Evolutionary conservation across 2,797 vertebrate species (phyloP).

Genomic region (Myotis pilosus): DNA sequence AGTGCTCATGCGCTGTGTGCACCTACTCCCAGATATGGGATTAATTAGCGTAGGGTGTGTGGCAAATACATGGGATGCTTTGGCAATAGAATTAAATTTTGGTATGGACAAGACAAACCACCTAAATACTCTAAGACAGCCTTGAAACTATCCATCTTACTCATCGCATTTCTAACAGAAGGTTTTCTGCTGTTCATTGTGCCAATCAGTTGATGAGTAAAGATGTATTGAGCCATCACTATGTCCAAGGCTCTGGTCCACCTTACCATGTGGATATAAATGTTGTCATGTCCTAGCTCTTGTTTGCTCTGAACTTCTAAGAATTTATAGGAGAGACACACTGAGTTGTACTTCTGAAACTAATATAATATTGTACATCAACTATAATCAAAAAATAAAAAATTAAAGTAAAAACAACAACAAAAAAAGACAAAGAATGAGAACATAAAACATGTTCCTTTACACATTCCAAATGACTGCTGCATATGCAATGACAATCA

Average conservation of each 20-base stretch:
- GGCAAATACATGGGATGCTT: neutral
- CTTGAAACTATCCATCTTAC: neutral
- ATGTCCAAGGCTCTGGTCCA: neutral
- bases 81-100: conserved; percentile 38
- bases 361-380: neutral
- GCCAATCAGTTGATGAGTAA: neutral
- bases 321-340: neutral
- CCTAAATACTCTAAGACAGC: neutral
- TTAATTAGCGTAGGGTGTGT: neutral
- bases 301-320: neutral
- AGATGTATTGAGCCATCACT: neutral
- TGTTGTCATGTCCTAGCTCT: neutral
- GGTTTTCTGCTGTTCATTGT: neutral
- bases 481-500: neutral
- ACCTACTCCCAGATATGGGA: neutral
- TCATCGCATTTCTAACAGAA: neutral
- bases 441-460: neutral
- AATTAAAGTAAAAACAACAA: neutral
- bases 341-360: neutral
- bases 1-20: neutral
- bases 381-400: neutral
- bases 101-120: neutral
- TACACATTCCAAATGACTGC: neutral
- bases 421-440: neutral
- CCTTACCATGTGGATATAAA: neutral